These are phyloP conservation scores for Gopherus flavomarginatus DNA, from an alignment of 2,113 vertebrate genomes.

Conservation along the genomic window DNA sequence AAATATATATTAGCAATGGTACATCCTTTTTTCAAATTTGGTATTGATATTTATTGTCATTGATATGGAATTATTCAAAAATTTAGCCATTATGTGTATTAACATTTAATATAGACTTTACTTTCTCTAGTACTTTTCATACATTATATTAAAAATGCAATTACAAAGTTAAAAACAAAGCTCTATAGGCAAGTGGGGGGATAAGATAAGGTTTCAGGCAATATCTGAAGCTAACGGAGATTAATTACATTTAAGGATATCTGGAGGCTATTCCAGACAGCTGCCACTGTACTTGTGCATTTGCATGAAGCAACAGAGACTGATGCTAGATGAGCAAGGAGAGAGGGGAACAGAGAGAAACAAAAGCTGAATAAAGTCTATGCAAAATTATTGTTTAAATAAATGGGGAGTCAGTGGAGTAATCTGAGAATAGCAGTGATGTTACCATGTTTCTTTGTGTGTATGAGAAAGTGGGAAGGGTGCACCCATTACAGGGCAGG, in stretches of 20 bases:
- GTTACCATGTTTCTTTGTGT: neutral
- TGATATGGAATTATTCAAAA: neutral
- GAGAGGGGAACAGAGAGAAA: neutral
- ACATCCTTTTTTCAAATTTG: neutral
- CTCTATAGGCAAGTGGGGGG: neutral
- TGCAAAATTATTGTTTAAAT: neutral
- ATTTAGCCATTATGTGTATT: neutral
- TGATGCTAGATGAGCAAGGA: neutral
- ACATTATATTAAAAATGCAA: neutral
- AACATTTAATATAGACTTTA: neutral
- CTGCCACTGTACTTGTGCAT: neutral
- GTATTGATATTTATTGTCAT: neutral
- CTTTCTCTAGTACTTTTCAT: neutral
- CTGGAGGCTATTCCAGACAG: neutral
- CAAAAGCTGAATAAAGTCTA: neutral
- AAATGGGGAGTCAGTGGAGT: neutral
- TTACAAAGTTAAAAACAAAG: neutral
- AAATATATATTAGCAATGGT: neutral
- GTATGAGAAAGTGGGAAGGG: neutral
- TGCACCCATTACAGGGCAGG: neutral
- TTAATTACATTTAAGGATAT: neutral
- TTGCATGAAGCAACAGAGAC: neutral
- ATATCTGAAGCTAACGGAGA: neutral
- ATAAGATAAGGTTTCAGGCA: neutral
- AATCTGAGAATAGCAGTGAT: neutral